Evolutionary conservation across 2,888 invertebrate genomes (phyloP), one percentile per base, ranked within the genome.

Genomic region (Amitus sp.): DNA sequence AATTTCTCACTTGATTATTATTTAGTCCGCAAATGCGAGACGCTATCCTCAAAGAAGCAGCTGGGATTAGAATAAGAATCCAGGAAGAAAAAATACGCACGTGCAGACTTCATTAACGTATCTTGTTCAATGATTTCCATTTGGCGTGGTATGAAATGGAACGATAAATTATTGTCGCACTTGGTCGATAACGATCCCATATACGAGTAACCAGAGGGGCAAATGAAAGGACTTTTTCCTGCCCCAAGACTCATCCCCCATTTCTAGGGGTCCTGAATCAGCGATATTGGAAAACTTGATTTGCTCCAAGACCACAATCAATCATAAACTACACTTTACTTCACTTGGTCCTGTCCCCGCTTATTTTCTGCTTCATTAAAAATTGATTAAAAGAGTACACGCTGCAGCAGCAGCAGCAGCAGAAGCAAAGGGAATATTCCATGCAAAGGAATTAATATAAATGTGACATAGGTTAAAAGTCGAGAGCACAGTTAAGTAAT

Each of bases 81-180:
- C 3, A 5, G 3, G 7, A 23, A 23, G 23, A 23, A 23, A 23
- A 23, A 23, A 23, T 7, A 7, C 7, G 23, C 23, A 7, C 7
- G 23, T n/a, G n/a, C n/a, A 7, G 23, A 7, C 23, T 23, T 23
- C 23, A 23, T 23, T 7, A 5, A 5, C 23, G 23, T 68, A 64
- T 65, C 34, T 2, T n/a, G n/a, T n/a, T 34, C 15, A 13, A 39
- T 39, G 17, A 39, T 18, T 39, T 18, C 15, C 13, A 6, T n/a
- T n/a, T 39, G 15, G 39, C 9, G 15, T 13, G 15, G n/a, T 17
- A 17, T 7, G n/a, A 13, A 39, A 42, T 5, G 12, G 20, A 19
- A 42, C 20, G n/a, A 20, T 20, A 20, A 39, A 39, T 17, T 42
- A 18, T 18, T 4, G 42, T 3, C 42, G 15, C 42, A 42, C 42